A percentile compares a stretch with the other conserved stretches of the same genome.
Evolutionary conservation across 2,113 vertebrate species (phyloP).

Genomic region (Etheostoma cragini): DNA sequence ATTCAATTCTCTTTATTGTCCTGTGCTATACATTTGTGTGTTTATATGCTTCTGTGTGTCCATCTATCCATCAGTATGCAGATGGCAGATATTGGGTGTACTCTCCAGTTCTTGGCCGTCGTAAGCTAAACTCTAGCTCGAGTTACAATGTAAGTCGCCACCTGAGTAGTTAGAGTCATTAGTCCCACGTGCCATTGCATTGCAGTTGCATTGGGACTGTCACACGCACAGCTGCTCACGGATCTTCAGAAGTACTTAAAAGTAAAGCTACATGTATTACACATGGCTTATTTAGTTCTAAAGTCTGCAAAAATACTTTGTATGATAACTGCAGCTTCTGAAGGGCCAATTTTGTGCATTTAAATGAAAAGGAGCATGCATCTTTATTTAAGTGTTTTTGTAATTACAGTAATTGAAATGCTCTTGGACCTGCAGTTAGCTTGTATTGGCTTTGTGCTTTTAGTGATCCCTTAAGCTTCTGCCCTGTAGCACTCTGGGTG

Average conservation of each 20-base stretch:
- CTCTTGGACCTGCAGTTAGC: neutral
- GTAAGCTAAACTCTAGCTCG: conserved; percentile 83
- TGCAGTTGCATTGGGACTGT: conserved; percentile 8
- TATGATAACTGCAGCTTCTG: conserved; percentile 39
- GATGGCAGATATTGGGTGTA: conserved; percentile 97
- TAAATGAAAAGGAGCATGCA: conserved; percentile 18
- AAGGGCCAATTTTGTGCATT: conserved; percentile 25
- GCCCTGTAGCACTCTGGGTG: neutral
- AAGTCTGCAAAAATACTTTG: conserved; percentile 16
- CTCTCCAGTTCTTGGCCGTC: conserved; percentile 89
- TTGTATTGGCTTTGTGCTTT: conserved; percentile 15
- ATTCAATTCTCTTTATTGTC: conserved; percentile 18
- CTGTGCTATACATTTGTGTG: conserved; percentile 36
- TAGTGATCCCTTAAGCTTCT: conserved; percentile 1
- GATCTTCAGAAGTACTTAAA: conserved; percentile 32
- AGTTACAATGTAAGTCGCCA: conserved; percentile 80
- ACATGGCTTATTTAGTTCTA: conserved; percentile 17
- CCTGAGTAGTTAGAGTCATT: conserved; percentile 37
- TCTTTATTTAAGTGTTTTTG: neutral
- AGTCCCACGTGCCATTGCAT: neutral
- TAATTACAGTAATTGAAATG: neutral
- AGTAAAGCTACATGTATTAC: conserved; percentile 1
- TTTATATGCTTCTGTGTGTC: conserved; percentile 51
- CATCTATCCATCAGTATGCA: conserved; percentile 88
- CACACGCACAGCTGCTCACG: conserved; percentile 23